A percentile compares a stretch with the other conserved stretches of the same genome.
These are phyloP conservation scores for Ephialtes manifestator DNA, from an alignment of 2,888 invertebrate genomes.

Conservation along the genomic window DNA sequence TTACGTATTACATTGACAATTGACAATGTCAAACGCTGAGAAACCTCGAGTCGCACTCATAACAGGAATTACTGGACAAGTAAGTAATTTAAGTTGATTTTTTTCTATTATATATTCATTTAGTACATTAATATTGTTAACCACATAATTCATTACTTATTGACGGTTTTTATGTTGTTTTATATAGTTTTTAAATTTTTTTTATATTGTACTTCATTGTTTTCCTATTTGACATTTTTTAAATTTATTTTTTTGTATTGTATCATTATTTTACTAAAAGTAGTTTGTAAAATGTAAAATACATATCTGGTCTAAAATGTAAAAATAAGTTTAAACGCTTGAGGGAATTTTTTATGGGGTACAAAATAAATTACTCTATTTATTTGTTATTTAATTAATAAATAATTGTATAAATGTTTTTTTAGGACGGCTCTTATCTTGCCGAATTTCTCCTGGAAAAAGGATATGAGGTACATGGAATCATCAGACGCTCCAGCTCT, in stretches of 20 bases:
- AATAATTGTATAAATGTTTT: slow-evolving; percentile 27
- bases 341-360: too few species aligned
- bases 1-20: background rate
- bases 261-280: too few species aligned
- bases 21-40: slow-evolving; percentile 76
- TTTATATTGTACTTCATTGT: too few species aligned
- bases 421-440: slow-evolving; percentile 98
- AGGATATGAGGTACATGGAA: slow-evolving; percentile 98
- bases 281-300: too few species aligned
- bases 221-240: too few species aligned
- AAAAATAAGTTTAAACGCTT: too few species aligned
- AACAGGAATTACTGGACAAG: slow-evolving; percentile 99
- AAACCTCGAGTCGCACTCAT: slow-evolving; percentile 93
- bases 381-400: slow-evolving; percentile 14
- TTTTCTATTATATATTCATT: background rate
- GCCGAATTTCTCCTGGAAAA: slow-evolving; percentile 97
- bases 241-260: too few species aligned
- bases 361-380: slow-evolving; percentile 9
- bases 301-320: too few species aligned
- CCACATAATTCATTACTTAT: too few species aligned
- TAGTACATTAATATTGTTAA: too few species aligned
- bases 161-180: too few species aligned
- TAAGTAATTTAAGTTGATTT: slow-evolving; percentile 84
- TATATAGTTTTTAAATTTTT: too few species aligned
- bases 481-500: slow-evolving; percentile 96